Evolutionary conservation across 1,140 invertebrate genomes (phyloP).

Genomic region (Caenorhabditis remanei): DNA sequence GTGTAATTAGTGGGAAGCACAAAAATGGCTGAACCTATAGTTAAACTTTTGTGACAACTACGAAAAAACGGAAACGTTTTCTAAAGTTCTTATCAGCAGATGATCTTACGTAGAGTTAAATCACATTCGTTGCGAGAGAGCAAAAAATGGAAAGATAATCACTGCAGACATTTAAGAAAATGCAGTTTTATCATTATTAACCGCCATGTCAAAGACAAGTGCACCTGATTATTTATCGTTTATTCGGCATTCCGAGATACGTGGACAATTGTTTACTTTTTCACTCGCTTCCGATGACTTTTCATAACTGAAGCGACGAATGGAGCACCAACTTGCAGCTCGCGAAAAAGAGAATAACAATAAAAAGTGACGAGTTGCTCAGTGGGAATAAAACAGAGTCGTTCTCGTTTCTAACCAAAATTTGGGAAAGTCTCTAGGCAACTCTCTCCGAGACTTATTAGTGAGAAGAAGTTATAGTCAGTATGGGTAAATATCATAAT

Average conservation of each 20-base stretch:
- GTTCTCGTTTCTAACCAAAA: not conserved
- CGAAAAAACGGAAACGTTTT: slow-evolving; percentile 27
- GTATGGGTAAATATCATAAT: too few species aligned
- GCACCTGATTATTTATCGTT: slow-evolving; percentile 46
- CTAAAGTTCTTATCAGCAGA: slow-evolving; percentile 32
- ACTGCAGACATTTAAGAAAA: slow-evolving; percentile 20
- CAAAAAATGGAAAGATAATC: slow-evolving; percentile 47
- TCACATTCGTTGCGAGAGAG: not conserved
- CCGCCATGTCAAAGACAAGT: slow-evolving; percentile 27
- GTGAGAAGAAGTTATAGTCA: too few species aligned
- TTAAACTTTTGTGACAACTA: not conserved
- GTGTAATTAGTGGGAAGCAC: not conserved
- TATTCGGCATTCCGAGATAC: not conserved
- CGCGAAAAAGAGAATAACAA: not conserved
- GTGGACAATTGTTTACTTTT: slow-evolving; percentile 7
- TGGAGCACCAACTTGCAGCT: not conserved
- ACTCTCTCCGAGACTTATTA: not conserved
- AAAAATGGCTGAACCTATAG: not conserved
- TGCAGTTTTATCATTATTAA: not conserved
- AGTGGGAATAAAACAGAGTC: not conserved
- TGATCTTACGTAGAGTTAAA: slow-evolving; percentile 3
- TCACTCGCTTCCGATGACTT: not conserved
- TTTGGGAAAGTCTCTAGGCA: not conserved
- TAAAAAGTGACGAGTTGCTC: not conserved
- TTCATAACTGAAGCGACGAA: not conserved